Conservation (phyloP, 1,140 invertebrate genomes). For the Mactra quadrangularis region DNA sequence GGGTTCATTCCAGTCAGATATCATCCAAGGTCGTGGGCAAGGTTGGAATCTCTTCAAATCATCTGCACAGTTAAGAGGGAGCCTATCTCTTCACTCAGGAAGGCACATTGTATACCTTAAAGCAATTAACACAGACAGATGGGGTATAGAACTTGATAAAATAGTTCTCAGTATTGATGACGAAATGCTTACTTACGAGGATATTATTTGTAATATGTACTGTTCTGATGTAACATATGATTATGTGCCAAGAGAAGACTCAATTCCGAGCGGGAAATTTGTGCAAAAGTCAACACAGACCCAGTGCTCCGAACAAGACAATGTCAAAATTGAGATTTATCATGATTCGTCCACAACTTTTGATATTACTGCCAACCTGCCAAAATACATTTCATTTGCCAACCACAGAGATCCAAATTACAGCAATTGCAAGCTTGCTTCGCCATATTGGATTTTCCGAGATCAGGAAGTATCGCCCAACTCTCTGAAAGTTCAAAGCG, state of each 20-base stretch:
- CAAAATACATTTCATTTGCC: constrained; percentile 45
- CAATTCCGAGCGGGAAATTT: constrained; percentile 51
- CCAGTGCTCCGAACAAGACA: constrained; percentile 45
- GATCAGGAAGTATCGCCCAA: constrained; percentile 10
- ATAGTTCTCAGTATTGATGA: constrained; percentile 26
- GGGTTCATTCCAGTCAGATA: constrained; percentile 21
- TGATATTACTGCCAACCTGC: constrained; percentile 50
- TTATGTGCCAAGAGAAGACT: constrained; percentile 28
- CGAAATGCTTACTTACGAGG: constrained; percentile 4
- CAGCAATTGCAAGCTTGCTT: constrained; percentile 19
- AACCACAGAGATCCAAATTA: constrained; percentile 50
- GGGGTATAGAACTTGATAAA: constrained; percentile 52
- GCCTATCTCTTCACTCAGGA: not conserved
- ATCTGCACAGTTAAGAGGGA: constrained; percentile 2
- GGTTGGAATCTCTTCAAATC: constrained; percentile 54
- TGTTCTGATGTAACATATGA: constrained; percentile 55
- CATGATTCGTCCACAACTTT: constrained; percentile 41
- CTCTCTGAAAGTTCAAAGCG: not conserved
- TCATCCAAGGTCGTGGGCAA: not conserved
- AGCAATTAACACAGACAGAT: constrained; percentile 22
- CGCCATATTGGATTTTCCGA: constrained; percentile 48
- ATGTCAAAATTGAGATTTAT: constrained; percentile 52
- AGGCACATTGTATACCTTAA: constrained; percentile 28
- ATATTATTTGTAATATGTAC: constrained; percentile 35
- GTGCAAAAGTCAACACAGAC: constrained; percentile 49